Base-by-base conservation (phyloP, 2,797 vertebrate species). In the Ctenochaetus hawaiiensis region DNA sequence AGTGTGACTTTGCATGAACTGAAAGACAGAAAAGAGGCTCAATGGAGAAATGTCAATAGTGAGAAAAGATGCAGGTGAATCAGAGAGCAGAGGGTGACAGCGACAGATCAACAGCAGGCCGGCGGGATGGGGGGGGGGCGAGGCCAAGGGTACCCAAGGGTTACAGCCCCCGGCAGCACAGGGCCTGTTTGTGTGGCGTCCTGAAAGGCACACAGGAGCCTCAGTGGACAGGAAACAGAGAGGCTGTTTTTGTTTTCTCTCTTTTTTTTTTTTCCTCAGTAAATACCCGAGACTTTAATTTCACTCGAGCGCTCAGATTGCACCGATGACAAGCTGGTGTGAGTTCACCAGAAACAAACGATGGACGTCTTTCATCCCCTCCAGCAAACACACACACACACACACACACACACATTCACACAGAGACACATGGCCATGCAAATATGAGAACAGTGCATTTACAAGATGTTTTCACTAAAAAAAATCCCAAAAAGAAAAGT, bases 271-370 rank as follows among this genome's bases (percentile, higher is more conserved):
- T 82, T 68, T 8, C 48, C 77, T 48, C 72, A 16, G 69, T 87
- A 88, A 90, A 90, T 83, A 85, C 60, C 60, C 82, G 61, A 39
- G 78, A 76, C 80, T 88, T 84, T 75, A 54, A 77, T 91, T 90
- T 89, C 87, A 86, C 52, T 30, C 57, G 0, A 57, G 12, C 12
- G 48, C 82, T 90, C 89, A 72, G 79, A 71, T 93, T 87, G 71
- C 86, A 77, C 71, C 4, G 73, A 72, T 56, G 72, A 59, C 72
- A 63, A 45, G 54, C 45, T 11, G 43, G 23, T 41, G 54, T 5
- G 65, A 72, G 76, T 51, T 74, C 51, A 59, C 26, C 65, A 2
- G 62, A 11, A 53, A 48, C 13, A 20, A 77, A 34, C 43, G 78
- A 73, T 13, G 49, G 60, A n/a, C 75, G 11, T 61, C 45, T 26